These are phyloP conservation scores for Sicus ferrugineus DNA, from an alignment of 2,888 invertebrate species.

Conservation along the genomic window DNA sequence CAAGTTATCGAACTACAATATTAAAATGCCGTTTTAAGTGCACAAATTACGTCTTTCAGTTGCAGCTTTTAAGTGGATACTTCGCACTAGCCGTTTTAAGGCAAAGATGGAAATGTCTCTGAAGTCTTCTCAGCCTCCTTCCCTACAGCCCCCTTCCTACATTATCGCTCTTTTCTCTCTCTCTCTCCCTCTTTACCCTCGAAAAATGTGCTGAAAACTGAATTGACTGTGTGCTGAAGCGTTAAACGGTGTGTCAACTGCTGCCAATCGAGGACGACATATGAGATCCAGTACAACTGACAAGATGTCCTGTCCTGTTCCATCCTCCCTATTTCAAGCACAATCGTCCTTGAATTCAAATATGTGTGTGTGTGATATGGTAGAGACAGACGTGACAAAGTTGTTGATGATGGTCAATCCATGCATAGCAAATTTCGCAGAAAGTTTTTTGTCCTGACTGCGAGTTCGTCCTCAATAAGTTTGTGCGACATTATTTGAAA, in stretches of 20 bases:
- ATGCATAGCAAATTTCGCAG: background rate
- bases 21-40: too few species aligned
- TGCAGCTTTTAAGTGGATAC: slow-evolving; percentile 3
- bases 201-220: slow-evolving; percentile 49
- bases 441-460: background rate
- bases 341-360: background rate
- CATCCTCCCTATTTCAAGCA: background rate
- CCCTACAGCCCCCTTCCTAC: background rate
- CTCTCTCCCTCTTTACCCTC: background rate
- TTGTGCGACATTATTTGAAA: too few species aligned
- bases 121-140: too few species aligned
- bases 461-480: background rate
- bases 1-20: too few species aligned
- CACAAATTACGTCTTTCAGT: too few species aligned
- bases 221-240: slow-evolving; percentile 64
- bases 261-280: slow-evolving; percentile 59
- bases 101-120: too few species aligned
- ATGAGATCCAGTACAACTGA: slow-evolving; percentile 54
- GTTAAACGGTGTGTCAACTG: slow-evolving; percentile 65
- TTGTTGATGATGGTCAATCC: slow-evolving; percentile 27
- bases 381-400: slow-evolving; percentile 8
- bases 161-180: background rate
- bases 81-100: background rate
- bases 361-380: background rate
- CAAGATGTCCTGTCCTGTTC: slow-evolving; percentile 51